phyloP scores from a whole-genome alignment of 2,113 vertebrate genomes.

The Eclectus roratus region DNA sequence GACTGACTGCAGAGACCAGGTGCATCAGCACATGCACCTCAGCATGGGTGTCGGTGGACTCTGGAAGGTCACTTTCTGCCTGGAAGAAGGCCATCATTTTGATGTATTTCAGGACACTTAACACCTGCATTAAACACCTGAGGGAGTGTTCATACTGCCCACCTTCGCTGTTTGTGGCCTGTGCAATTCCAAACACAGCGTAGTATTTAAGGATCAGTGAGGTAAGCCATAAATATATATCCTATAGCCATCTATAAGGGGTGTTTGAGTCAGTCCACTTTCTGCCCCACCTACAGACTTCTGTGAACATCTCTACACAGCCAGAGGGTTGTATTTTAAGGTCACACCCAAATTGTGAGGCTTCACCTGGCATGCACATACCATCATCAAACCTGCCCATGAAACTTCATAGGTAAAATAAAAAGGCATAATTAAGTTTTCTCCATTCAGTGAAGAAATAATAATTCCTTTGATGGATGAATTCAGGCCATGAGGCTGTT shows the following conservation, averaged over 20 bases:
- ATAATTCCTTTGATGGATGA: constrained; percentile 55
- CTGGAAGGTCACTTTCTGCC: background rate
- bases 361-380: constrained; percentile 51
- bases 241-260: constrained; percentile 56
- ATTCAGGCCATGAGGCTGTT: background rate
- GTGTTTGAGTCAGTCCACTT: constrained; percentile 49
- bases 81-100: background rate
- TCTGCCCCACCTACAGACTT: constrained; percentile 49
- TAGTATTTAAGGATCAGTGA: background rate
- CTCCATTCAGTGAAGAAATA: constrained; percentile 50
- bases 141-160: background rate
- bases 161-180: background rate
- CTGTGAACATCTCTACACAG: constrained; percentile 51
- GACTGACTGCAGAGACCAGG: background rate
- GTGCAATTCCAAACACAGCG: background rate
- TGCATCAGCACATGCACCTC: background rate
- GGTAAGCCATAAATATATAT: constrained; percentile 50
- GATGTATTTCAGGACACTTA: background rate
- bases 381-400: constrained; percentile 47
- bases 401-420: constrained; percentile 55
- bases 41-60: background rate
- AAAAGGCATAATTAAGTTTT: constrained; percentile 59
- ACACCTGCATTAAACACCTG: background rate
- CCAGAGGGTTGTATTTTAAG: constrained; percentile 66
- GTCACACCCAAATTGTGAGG: constrained; percentile 63